Percentiles rank a stretch among this genome's conserved stretches.
These are phyloP conservation scores for Emydocephalus ijimae DNA, from an alignment of 2,113 vertebrate species.

Conservation along the genomic window DNA sequence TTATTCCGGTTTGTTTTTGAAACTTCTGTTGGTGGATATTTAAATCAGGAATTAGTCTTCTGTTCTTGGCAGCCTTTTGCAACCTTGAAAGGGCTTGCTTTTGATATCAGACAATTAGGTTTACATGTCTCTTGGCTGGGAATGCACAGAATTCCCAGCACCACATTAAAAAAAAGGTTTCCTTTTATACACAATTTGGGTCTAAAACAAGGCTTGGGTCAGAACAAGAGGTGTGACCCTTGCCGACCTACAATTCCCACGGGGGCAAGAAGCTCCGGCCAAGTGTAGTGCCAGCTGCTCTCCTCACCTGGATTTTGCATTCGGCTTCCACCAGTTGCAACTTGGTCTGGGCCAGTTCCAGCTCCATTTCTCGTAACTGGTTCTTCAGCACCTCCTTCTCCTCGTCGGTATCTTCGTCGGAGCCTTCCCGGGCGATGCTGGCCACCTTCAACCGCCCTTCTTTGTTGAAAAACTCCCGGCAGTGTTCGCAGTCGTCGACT, in stretches of 20 bases:
- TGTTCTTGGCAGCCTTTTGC: no score
- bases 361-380: constrained; percentile 97
- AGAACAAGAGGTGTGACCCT: not conserved
- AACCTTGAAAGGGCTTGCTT: no score
- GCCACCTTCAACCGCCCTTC: constrained; percentile 77
- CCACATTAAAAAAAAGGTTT: no score
- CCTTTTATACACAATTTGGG: no score
- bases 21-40: no score
- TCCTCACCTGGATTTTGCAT: constrained; percentile 93
- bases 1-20: no score
- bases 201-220: no score
- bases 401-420: constrained; percentile 84
- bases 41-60: no score
- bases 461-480: constrained; percentile 82
- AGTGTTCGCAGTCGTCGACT: constrained; percentile 85
- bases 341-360: constrained; percentile 97
- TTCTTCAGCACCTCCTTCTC: constrained; percentile 92
- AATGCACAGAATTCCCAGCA: no score
- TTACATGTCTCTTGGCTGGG: no score
- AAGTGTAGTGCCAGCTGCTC: not conserved
- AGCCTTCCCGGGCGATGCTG: constrained; percentile 69
- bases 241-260: not conserved
- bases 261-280: not conserved
- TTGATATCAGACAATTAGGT: no score
- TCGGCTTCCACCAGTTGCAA: constrained; percentile 96